These are phyloP conservation scores for Pharmacophagus antenor DNA, from an alignment of 2,888 invertebrate genomes.

Conservation along the genomic window DNA sequence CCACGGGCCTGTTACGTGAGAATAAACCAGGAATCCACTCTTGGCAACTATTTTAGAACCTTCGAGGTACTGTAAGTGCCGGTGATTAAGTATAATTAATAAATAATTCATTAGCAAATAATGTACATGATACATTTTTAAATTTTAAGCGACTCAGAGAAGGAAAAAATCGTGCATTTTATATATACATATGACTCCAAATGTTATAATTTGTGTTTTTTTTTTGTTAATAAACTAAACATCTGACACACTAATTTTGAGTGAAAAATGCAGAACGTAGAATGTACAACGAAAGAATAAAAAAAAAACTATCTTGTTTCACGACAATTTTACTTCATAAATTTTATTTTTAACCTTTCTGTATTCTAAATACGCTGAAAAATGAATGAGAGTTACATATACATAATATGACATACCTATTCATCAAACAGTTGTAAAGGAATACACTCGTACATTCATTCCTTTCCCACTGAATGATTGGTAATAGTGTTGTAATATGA, in stretches of 20 bases:
- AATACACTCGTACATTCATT: background rate
- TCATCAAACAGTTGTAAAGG: no score
- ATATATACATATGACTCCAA: no score
- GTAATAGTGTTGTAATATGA: background rate
- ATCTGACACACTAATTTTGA: no score
- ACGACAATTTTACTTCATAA: no score
- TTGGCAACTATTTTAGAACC: conserved; percentile 26
- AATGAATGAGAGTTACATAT: background rate
- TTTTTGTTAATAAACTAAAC: no score
- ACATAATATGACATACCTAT: background rate
- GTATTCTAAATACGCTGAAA: background rate
- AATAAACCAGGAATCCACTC: conserved; percentile 18
- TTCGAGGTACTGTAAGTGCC: background rate
- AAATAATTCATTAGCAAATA: conserved; percentile 18
- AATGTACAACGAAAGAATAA: no score
- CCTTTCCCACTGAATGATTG: background rate
- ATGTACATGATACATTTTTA: conserved; percentile 5
- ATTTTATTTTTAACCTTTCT: no score
- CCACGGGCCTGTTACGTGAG: conserved; percentile 18
- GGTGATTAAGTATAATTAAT: conserved; percentile 15
- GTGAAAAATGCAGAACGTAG: no score
- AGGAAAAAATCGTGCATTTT: no score
- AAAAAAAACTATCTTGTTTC: no score
- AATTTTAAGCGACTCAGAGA: no score
- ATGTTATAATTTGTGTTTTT: no score